Base-by-base conservation (phyloP, 2,888 invertebrate genomes). In the Diarsia rubi region DNA sequence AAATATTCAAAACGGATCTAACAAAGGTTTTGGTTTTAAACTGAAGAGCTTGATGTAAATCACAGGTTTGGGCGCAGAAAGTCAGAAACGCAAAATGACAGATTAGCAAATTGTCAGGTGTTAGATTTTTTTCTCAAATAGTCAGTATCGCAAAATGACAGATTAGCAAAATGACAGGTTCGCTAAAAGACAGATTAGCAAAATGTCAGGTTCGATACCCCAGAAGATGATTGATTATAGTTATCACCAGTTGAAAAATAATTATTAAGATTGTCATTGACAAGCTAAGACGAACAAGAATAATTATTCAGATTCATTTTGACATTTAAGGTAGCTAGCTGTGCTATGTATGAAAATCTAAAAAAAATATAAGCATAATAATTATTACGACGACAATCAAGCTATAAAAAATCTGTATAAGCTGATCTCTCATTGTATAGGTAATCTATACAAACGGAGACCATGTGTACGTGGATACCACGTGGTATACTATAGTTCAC, bases 181-280 rank as follows among this genome's bases (percentile, higher is more conserved):
- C n/a, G n/a, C n/a, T n/a, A n/a, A n/a, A n/a, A n/a, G n/a, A n/a
- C n/a, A n/a, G n/a, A n/a, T n/a, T n/a, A n/a, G n/a, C n/a, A n/a
- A n/a, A n/a, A n/a, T n/a, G n/a, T n/a, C n/a, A n/a, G n/a, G n/a
- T n/a, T n/a, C n/a, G n/a, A n/a, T n/a, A n/a, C 14, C 21, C n/a
- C 31, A 31, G 16, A 31, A n/a, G 0, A 11, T 11, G 3, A 16
- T 0, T 16, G 3, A 1, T n/a, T n/a, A n/a, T n/a, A 4, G 4
- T 47, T 65, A 12, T 8, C 14, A 12, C 24, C 0, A 45, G 5
- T 8, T 27, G 2, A 31, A 11, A 31, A 31, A 3, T 54, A 14
- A 24, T 54, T 24, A 54, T 24, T 52, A 49, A 21, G 21, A 49
- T 49, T 21, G 9, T 3, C 9, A 49, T 49, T 21, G 21, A 52